A percentile compares a stretch with the other conserved stretches of the same genome.
phyloP scores from a whole-genome alignment of 2,797 vertebrate genomes.

The Mormyrops attenuatus region DNA sequence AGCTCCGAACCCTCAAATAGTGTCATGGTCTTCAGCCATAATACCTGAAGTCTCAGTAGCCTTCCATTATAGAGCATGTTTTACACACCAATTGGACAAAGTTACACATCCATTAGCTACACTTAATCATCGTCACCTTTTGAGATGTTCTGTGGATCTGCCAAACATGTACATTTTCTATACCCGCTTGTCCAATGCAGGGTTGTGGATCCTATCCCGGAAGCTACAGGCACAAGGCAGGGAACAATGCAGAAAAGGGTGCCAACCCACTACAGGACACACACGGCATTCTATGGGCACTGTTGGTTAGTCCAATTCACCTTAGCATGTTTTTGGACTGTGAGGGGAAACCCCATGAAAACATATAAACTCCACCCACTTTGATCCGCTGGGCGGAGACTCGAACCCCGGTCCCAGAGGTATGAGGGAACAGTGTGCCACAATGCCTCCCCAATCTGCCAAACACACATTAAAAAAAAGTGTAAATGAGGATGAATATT shows the following conservation, averaged over 20 bases:
- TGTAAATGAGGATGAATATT: background rate
- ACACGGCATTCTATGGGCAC: background rate
- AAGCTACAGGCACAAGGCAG: background rate
- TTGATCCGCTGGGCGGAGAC: background rate
- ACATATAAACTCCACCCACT: background rate
- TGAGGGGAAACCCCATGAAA: background rate
- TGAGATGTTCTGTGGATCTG: background rate
- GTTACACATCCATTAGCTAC: background rate
- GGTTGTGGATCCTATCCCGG: background rate
- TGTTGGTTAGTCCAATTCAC: background rate
- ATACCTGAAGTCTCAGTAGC: background rate
- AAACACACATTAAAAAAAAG: background rate
- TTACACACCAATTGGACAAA: background rate
- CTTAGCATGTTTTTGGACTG: background rate
- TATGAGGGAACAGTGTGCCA: background rate
- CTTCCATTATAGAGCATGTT: background rate
- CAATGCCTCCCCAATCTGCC: background rate
- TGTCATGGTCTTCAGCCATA: background rate
- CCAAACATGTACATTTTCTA: background rate
- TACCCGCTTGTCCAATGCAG: background rate
- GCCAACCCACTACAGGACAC: background rate
- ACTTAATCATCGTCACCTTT: background rate
- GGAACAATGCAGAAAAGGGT: background rate
- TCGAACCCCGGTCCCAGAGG: background rate
- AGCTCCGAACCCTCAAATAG: background rate